Evolutionary conservation across 2,113 vertebrate species (phyloP), one percentile per base, ranked within the genome.

Genomic region (Pandion haliaetus): DNA sequence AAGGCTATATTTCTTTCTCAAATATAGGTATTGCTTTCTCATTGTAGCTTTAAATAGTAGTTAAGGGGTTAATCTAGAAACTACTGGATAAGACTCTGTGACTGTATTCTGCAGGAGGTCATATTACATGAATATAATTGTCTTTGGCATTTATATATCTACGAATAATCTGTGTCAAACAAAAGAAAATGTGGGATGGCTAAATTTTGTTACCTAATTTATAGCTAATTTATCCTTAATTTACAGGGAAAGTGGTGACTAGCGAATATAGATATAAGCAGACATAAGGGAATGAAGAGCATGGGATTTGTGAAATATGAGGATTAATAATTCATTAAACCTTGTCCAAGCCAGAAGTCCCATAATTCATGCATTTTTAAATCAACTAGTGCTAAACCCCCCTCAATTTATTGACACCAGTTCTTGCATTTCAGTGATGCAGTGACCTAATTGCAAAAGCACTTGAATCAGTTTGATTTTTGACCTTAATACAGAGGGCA

Each of bases 271-370:
- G 78, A 70, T 73, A 88, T 26, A 91, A 95, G 85, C 44, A 90
- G 82, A 62, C 32, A 50, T 80, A 61, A 65, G 70, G 55, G 87
- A 96, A 82, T 80, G 71, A 93, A 93, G 26, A 96, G 50, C 65
- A 90, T 54, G 74, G 54, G 74, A 93, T 94, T 83, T 88, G 76
- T 93, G 95, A 95, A 93, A 95, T 95, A 77, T 17, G 63, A 93
- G 31, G 79, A 93, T 96, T 96, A 96, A 96, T 96, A 95, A 96
- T 93, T 97, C 74, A 97, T 96, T 93, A 90, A 73, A 88, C 86
- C 42, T 88, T 88, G 83, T 47, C 67, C 20, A 80, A 94, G 79
- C 59, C 55, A 80, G 93, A 63, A 5, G 21, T 45, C 71, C 95
- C 55, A n/a, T 86, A 93, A 94, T 88, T 93, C 45, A 95, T 93